Conservation (phyloP, 2,113 vertebrate genomes). For the Sylvia atricapilla region DNA sequence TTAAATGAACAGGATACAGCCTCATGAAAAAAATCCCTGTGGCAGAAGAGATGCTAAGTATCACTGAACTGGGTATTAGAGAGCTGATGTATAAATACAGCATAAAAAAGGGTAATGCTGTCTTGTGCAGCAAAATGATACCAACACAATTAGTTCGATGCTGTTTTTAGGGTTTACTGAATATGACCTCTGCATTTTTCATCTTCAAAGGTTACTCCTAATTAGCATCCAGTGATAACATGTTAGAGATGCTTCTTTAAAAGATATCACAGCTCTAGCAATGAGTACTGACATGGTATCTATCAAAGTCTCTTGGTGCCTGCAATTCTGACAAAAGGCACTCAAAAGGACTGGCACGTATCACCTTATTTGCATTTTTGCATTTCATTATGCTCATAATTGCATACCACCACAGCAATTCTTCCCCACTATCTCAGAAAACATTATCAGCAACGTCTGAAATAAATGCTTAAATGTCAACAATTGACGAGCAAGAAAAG, state of each 20-base stretch:
- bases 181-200: conserved; percentile 70
- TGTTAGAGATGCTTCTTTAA: conserved; percentile 67
- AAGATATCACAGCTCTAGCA: conserved; percentile 82
- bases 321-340: conserved; percentile 88
- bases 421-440: conserved; percentile 86
- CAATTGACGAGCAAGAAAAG: conserved; percentile 89
- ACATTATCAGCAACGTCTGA: conserved; percentile 90
- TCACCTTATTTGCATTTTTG: conserved; percentile 96
- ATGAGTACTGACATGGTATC: conserved; percentile 82
- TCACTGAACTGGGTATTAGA: background rate
- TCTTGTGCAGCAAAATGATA: conserved; percentile 52
- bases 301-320: conserved; percentile 84
- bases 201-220: conserved; percentile 72
- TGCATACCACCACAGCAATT: conserved; percentile 87
- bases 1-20: background rate
- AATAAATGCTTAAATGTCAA: conserved; percentile 98
- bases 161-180: conserved; percentile 67
- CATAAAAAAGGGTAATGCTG: conserved; percentile 20
- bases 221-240: conserved; percentile 75
- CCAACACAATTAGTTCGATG: conserved; percentile 69
- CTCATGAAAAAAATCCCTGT: background rate
- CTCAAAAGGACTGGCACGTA: conserved; percentile 79
- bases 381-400: conserved; percentile 96
- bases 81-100: background rate
- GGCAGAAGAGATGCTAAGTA: background rate